Base-by-base conservation (phyloP, 2,888 invertebrate genomes). In the Thecophora atra region DNA sequence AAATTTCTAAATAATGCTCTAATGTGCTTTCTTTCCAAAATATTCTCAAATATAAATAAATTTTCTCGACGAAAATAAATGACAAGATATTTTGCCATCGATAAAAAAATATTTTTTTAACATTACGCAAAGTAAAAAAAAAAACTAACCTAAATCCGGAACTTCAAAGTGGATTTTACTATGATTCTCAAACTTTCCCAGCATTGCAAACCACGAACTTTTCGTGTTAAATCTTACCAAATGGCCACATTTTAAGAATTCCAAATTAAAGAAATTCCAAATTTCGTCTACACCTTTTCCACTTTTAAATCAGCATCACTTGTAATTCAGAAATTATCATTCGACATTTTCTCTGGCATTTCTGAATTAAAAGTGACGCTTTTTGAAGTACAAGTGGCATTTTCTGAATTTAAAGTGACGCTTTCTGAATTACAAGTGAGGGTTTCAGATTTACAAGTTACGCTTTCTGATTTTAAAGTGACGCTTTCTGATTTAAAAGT, bases 101-200 rank as follows among this genome's bases (percentile, higher is more conserved):
- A 42, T 42, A 56, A 54, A 64, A 51, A 64, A 54, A n/a, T n/a
- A n/a, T n/a, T n/a, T 26, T 21, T 51, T 65, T 30, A 63, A 64
- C 74, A 77, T 77, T 76, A 77, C 77, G 76, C 74, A 78, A 78
- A 75, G 19, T 67, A 15, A 63, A 62, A 69, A 37, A 66, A n/a
- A 11, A 21, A 71, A 67, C 64, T 76, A 77, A 77, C 78, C 77
- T 76, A 72, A 75, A 69, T 71, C 69, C 19, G n/a, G 52, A 60
- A 70, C 69, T 71, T 72, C 74, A 75, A 47, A 54, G 28, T 13
- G 17, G 47, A 74, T 75, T 60, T 73, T 75, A 70, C 65, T 60
- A 24, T 58, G 13, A 13, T 30, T 42, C 51, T 66, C 66, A 71
- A 71, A 71, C 60, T 66, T 21, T 65, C 15, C n/a, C 21, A 58